Evolutionary conservation across 2,797 vertebrate genomes (phyloP), one percentile per base, ranked within the genome.

Genomic region (Lycodopsis pacificus): DNA sequence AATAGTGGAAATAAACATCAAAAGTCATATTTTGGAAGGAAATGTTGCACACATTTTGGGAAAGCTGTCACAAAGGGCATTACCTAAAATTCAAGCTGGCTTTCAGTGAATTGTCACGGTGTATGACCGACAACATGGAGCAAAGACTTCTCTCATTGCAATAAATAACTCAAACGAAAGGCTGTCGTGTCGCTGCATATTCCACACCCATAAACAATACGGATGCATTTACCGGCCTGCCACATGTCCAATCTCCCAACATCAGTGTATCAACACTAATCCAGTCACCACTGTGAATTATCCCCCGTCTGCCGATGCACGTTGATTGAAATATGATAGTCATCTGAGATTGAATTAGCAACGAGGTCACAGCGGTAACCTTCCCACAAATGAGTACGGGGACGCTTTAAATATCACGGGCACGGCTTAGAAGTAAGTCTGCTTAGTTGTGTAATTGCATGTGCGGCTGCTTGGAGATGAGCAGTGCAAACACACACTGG

Each of bases 281-380:
- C 90, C 90, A 88, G 83, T 93, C 92, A 90, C 86, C 69, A 42
- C 57, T 20, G 62, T 81, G 92, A 86, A 93, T 93, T 91, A 92
- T 88, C 87, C 76, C 2, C 63, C 36, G 59, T 84, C 81, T 88
- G 86, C 88, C 77, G 62, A 93, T 90, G 78, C 80, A 80, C 69
- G 73, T 76, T 91, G 94, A 94, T 91, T 93, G 89, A 93, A 93
- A 93, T 91, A 85, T 89, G 89, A 93, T 89, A 84, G 83, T 87
- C 87, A 89, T 93, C 84, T 78, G 73, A 82, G 88, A 94, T 90
- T 89, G 80, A 92, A 93, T 93, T 91, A 91, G 87, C 73, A 13
- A 66, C 89, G 91, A 93, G 88, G 92, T 93, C 86, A 82, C 73
- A 19, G 81, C 38, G 1, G 81, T 82, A 85, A 89, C 89, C 87